These are phyloP conservation scores for Cabera pusaria DNA, from an alignment of 2,888 invertebrate species.

Conservation along the genomic window DNA sequence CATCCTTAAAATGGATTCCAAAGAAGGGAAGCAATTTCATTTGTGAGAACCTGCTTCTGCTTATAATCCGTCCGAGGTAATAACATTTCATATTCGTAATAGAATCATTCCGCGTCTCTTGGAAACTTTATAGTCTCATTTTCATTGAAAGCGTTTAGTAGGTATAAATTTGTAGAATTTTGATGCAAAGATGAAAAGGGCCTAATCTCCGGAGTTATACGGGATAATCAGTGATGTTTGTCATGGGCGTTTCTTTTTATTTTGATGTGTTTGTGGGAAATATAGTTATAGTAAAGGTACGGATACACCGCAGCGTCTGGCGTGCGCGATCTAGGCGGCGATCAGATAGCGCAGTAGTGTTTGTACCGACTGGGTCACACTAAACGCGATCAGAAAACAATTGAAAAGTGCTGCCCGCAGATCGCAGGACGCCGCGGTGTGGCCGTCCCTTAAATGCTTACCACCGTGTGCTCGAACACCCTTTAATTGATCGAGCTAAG, in stretches of 20 bases:
- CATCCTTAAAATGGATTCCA: slow-evolving; percentile 82
- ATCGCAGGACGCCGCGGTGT: too few relatives aligned
- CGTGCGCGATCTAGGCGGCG: too few relatives aligned
- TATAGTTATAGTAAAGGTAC: too few relatives aligned
- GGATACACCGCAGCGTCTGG: too few relatives aligned
- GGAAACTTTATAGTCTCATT: slow-evolving; percentile 83
- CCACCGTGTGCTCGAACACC: too few relatives aligned
- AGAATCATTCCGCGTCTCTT: slow-evolving; percentile 81
- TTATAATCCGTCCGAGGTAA: slow-evolving; percentile 83
- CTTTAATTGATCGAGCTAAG: too few relatives aligned
- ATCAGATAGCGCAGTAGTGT: too few relatives aligned
- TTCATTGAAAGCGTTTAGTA: slow-evolving; percentile 82
- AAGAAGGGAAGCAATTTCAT: slow-evolving; percentile 82
- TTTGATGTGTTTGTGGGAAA: slow-evolving; percentile 21
- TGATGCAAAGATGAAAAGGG: slow-evolving; percentile 65
- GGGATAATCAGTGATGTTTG: slow-evolving; percentile 55
- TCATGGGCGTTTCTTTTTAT: slow-evolving; percentile 49
- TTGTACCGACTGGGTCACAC: too few relatives aligned
- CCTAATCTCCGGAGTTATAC: slow-evolving; percentile 68
- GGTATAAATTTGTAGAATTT: slow-evolving; percentile 79
- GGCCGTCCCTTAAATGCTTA: too few relatives aligned
- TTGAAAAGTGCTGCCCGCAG: too few relatives aligned
- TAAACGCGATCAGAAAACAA: too few relatives aligned
- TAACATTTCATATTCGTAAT: slow-evolving; percentile 84
- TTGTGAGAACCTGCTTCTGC: slow-evolving; percentile 81